These are phyloP conservation scores for Ectropis crepuscularia DNA, from an alignment of 2,888 invertebrate species.

Conservation along the genomic window DNA sequence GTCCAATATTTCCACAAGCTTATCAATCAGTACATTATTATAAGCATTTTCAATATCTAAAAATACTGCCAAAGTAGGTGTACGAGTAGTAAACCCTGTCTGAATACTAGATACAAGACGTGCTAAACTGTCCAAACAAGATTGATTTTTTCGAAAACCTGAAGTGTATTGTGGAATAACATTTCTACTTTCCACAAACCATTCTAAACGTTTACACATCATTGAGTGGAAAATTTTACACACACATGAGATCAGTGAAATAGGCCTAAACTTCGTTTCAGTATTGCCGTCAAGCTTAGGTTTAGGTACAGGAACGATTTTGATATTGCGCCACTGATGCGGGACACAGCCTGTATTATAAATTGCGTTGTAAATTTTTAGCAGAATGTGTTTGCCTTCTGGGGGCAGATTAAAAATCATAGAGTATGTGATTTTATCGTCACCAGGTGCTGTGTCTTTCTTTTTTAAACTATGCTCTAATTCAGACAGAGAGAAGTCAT, in stretches of 20 bases:
- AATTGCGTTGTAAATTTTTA: slow-evolving; percentile 4
- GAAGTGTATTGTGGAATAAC: slow-evolving; percentile 25
- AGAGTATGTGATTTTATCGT: slow-evolving; percentile 7
- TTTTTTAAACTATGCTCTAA: slow-evolving; percentile 7
- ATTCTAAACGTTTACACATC: too few species aligned
- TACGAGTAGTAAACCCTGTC: slow-evolving; percentile 29
- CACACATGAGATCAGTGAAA: slow-evolving; percentile 38
- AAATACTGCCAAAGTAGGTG: slow-evolving; percentile 13
- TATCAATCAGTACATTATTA: too few species aligned
- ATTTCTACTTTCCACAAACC: too few species aligned
- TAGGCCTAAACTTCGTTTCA: slow-evolving; percentile 34
- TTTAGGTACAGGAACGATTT: slow-evolving; percentile 12
- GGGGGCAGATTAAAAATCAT: too few species aligned
- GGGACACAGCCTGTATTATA: neutral
- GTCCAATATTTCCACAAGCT: too few species aligned
- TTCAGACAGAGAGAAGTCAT: too few species aligned
- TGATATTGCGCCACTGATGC: slow-evolving; percentile 1
- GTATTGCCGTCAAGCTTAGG: neutral
- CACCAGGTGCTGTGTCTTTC: slow-evolving; percentile 35
- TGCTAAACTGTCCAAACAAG: slow-evolving; percentile 24
- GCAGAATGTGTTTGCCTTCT: neutral
- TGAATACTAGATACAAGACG: slow-evolving; percentile 26
- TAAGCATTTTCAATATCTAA: too few species aligned
- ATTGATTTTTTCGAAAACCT: slow-evolving; percentile 31
- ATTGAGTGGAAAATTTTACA: too few species aligned